Conservation (phyloP, 2,797 vertebrate genomes). For the Rhincodon typus region DNA sequence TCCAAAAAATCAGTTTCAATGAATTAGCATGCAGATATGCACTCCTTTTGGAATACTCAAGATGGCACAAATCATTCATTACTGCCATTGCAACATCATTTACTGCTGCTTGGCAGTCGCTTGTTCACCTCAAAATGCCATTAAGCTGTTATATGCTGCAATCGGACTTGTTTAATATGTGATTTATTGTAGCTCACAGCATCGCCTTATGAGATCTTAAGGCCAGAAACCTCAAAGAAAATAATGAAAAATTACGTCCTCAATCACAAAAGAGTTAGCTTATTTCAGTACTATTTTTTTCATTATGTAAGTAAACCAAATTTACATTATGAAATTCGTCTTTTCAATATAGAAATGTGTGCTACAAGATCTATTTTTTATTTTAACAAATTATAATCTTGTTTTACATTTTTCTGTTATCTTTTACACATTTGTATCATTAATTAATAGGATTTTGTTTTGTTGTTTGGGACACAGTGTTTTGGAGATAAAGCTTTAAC, state of each 20-base stretch:
- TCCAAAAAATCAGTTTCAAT: not conserved
- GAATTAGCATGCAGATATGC: slow-evolving; percentile 3
- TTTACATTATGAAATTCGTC: not conserved
- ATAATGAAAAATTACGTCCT: not conserved
- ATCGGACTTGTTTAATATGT: not conserved
- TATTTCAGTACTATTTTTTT: not conserved
- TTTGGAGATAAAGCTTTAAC: no score
- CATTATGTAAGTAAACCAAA: not conserved
- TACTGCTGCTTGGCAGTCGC: not conserved
- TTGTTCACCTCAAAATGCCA: slow-evolving; percentile 10
- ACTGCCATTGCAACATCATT: not conserved
- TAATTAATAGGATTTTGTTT: not conserved
- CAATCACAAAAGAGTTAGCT: not conserved
- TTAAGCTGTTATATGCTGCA: not conserved
- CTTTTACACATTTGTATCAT: no score
- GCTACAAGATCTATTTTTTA: not conserved
- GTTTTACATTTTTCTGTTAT: not conserved
- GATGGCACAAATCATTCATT: slow-evolving; percentile 6
- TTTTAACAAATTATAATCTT: not conserved
- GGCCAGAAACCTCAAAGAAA: not conserved
- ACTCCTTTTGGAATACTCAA: slow-evolving; percentile 20
- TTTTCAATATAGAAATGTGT: not conserved
- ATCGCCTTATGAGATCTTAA: not conserved
- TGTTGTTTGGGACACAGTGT: no score
- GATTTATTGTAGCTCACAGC: not conserved